phyloP scores from a whole-genome alignment of 2,113 vertebrate species.

The Hippocampus barbouri region DNA sequence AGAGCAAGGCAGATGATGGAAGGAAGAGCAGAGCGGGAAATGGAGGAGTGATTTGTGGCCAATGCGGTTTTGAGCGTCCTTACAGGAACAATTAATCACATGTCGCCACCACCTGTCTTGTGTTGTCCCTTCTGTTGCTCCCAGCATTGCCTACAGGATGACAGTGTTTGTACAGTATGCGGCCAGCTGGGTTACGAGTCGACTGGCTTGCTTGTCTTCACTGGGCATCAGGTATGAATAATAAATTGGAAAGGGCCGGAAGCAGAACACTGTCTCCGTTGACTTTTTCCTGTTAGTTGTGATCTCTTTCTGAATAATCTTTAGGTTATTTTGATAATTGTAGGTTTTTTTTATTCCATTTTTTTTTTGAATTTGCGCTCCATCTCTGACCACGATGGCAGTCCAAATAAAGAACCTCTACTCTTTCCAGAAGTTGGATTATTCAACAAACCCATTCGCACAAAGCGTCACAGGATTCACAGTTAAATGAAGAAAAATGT shows the following conservation, averaged over 20 bases:
- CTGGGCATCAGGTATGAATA: conserved; percentile 55
- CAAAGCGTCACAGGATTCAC: too few relatives aligned
- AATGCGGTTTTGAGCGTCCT: conserved; percentile 60
- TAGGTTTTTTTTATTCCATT: not conserved
- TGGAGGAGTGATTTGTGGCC: conserved; percentile 43
- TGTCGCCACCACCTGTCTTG: conserved; percentile 65
- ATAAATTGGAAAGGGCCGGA: conserved; percentile 50
- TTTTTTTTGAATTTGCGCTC: too few relatives aligned
- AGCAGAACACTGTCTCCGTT: conserved; percentile 48
- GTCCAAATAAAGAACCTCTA: too few relatives aligned
- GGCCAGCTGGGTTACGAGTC: conserved; percentile 45
- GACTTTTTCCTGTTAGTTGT: conserved; percentile 30
- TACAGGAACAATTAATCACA: conserved; percentile 71
- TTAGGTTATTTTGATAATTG: conserved; percentile 14
- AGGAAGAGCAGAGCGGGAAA: conserved; percentile 24
- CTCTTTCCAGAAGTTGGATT: too few relatives aligned
- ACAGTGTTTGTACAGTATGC: conserved; percentile 60
- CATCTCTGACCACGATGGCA: too few relatives aligned
- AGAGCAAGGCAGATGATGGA: conserved; percentile 52
- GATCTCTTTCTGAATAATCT: conserved; percentile 24
- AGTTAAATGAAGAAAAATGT: not conserved
- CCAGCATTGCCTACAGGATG: conserved; percentile 50
- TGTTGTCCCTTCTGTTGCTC: conserved; percentile 65
- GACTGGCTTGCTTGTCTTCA: conserved; percentile 42
- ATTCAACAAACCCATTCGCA: too few relatives aligned